Base-by-base conservation (phyloP, 2,888 invertebrate genomes). In the Synanthedon tipuliformis region DNA sequence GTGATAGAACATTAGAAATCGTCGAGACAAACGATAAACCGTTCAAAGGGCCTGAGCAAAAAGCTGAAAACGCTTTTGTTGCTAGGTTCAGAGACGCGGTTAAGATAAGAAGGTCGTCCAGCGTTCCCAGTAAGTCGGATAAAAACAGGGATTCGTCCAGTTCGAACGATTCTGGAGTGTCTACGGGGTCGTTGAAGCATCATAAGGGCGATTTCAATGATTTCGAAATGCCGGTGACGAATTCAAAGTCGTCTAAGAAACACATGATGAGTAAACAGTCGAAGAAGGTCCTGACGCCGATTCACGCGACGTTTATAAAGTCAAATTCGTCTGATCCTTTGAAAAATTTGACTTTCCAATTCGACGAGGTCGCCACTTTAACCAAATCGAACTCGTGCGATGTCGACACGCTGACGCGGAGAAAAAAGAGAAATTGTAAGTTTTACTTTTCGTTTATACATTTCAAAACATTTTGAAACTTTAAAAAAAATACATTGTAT, bases 101-200 rank as follows among this genome's bases (percentile, higher is more conserved):
- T 1, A 91, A 91, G 66, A 91, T 92, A 18, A 80, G 92, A 40
- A 79, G 92, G 41, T 92, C 92, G 0, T 91, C 91, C 0, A 92
- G 92, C 59, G 92, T 92, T 1, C 92, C 92, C 1, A 92, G 92
- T 59, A 92, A 92, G 71, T 88, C 90, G 0, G 91, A 90, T 5
- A 90, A 91, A 59, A 92, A 92, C 56, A 77, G 92, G 54, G 92
- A 92, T 61, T 92, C 92, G 0, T 91, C 92, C 0, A 91, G 92
- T 65, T 92, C 92, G 4, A 92, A 92, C 63, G 92, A 92, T 63
- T 92, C 92, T 0, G 92, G 92, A 0, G 92, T 92, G 0, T 92
- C 91, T 0, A 91, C 91, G 0, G 91, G 91, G 0, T 91, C 91
- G 1, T 70, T 91, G 52, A 90, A 90, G 55, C 90, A 91, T 61